phyloP scores from a whole-genome alignment of 2,888 invertebrate species.

The Melieria crassipennis region DNA sequence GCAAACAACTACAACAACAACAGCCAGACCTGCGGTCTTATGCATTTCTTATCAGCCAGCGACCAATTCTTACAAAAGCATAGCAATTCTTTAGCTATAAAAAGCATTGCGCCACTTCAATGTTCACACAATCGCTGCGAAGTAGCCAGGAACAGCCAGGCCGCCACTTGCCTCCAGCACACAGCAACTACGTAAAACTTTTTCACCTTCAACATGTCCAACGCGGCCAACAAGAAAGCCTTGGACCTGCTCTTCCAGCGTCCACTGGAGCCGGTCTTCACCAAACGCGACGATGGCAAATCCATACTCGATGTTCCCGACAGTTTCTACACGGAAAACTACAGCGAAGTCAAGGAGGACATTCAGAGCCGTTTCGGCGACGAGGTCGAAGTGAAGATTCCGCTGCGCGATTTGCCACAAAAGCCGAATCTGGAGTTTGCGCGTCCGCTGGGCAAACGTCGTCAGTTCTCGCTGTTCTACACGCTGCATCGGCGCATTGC shows the following conservation, averaged over 20 bases:
- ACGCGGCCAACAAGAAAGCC: constrained; percentile 50
- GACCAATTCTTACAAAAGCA: neutral
- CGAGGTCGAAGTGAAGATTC: constrained; percentile 56
- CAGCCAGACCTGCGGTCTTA: too few relatives aligned
- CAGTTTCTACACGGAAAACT: constrained; percentile 58
- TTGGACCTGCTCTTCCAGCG: constrained; percentile 60
- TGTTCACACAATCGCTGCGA: constrained; percentile 11
- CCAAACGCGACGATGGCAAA: constrained; percentile 59
- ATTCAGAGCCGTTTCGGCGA: constrained; percentile 57
- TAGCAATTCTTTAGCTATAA: neutral
- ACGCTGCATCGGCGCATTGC: constrained; percentile 78
- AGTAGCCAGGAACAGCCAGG: neutral
- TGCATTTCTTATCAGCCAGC: too few relatives aligned
- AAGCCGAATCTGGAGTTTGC: constrained; percentile 60
- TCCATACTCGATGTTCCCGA: constrained; percentile 59
- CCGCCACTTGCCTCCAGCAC: neutral
- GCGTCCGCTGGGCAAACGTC: constrained; percentile 47
- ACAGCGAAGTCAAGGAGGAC: constrained; percentile 52
- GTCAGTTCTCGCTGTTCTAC: constrained; percentile 77
- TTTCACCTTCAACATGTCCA: constrained; percentile 45
- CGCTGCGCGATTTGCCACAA: constrained; percentile 53
- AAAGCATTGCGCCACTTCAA: neutral
- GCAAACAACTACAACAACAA: too few relatives aligned
- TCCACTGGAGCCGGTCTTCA: constrained; percentile 63
- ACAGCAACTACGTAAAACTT: neutral